Percentiles rank a stretch among this genome's conserved stretches.
These are phyloP conservation scores for Trachelus stipa DNA, from an alignment of 2,888 invertebrate genomes.

Conservation along the genomic window DNA sequence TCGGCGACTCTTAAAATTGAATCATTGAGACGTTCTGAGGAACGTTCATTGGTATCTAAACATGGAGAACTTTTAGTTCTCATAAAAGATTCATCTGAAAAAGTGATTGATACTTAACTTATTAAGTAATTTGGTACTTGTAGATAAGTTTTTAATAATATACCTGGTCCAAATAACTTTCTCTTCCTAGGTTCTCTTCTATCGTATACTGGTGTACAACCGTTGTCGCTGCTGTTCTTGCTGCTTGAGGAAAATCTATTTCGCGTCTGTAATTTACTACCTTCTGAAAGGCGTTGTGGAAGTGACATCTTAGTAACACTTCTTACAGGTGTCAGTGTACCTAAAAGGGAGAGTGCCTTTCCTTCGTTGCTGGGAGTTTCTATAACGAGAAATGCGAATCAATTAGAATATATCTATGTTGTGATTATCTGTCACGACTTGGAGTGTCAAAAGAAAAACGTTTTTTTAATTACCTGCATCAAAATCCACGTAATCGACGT, in stretches of 20 bases:
- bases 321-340: constrained; percentile 47
- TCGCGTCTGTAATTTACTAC: neutral
- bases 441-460: neutral
- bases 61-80: constrained; percentile 61
- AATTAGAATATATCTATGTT: neutral
- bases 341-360: constrained; percentile 32
- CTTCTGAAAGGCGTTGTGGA: constrained; percentile 8
- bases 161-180: constrained; percentile 44
- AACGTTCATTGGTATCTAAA: constrained; percentile 67
- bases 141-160: neutral
- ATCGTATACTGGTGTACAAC: constrained; percentile 38
- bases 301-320: constrained; percentile 11
- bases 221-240: neutral
- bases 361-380: constrained; percentile 37
- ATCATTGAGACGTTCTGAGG: constrained; percentile 71
- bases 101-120: constrained; percentile 43
- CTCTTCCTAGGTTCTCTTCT: constrained; percentile 45
- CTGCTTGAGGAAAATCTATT: constrained; percentile 10
- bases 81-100: constrained; percentile 49
- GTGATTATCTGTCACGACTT: neutral
- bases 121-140: neutral
- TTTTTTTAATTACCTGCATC: constrained; percentile 34
- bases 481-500: constrained; percentile 41
- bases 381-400: constrained; percentile 26
- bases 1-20: constrained; percentile 71